Conservation (phyloP, 1,140 invertebrate species). For the Lethrus apterus region DNA sequence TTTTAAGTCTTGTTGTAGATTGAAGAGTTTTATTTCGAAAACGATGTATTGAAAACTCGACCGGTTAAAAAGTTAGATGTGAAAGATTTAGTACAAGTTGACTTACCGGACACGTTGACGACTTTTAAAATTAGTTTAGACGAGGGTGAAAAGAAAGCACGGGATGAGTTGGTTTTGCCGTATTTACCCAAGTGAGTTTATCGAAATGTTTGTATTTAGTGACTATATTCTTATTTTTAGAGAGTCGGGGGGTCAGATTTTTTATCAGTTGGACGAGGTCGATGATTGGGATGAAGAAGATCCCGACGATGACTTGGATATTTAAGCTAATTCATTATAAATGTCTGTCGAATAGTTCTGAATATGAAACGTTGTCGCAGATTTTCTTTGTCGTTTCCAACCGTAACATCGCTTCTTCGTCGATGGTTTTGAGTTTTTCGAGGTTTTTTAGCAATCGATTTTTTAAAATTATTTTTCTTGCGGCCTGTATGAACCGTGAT, state of each 20-base stretch:
- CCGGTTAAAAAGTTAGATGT: constrained; percentile 39
- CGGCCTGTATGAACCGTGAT: constrained; percentile 28
- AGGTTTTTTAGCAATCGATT: constrained; percentile 28
- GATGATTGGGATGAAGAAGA: constrained; percentile 59
- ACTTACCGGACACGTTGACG: constrained; percentile 42
- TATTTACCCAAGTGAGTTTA: constrained; percentile 40
- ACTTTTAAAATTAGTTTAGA: constrained; percentile 53
- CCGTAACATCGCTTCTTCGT: constrained; percentile 15
- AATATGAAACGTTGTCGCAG: constrained; percentile 17
- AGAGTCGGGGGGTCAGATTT: constrained; percentile 44
- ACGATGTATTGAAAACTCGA: constrained; percentile 38
- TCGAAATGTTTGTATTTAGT: constrained; percentile 7
- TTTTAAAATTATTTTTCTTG: constrained; percentile 22
- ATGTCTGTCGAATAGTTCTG: constrained; percentile 21
- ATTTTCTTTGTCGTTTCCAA: constrained; percentile 12
- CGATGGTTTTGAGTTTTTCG: constrained; percentile 20
- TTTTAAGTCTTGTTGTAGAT: constrained; percentile 25
- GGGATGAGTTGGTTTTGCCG: constrained; percentile 48
- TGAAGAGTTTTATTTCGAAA: constrained; percentile 43
- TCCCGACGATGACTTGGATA: constrained; percentile 55
- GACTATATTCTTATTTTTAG: constrained; percentile 4
- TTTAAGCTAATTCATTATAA: constrained; percentile 31
- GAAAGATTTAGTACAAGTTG: constrained; percentile 37
- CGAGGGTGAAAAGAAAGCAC: constrained; percentile 46
- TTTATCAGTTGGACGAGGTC: constrained; percentile 49